Evolutionary conservation across 35 echinoderm and acorn worm genomes (phyloP), one percentile per base, ranked within the genome.

Genomic region (Eucidaris tribuloides): DNA sequence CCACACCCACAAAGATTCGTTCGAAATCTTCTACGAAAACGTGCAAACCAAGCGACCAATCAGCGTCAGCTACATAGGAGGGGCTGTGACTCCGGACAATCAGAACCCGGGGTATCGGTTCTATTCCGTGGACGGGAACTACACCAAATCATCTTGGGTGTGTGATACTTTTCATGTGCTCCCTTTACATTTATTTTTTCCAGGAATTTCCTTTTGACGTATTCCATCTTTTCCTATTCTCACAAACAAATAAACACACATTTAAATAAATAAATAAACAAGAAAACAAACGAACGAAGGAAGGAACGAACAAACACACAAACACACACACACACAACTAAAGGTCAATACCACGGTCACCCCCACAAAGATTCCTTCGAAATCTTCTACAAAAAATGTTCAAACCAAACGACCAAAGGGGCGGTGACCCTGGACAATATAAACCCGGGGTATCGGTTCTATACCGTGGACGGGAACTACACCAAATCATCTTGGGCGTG

Each of bases 321-420:
- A n/a, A n/a, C n/a, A n/a, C n/a, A n/a, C n/a, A n/a, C n/a, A n/a
- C n/a, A n/a, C 71, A 93, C 85, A 4, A 93, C 89, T 25, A 42
- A 39, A 5, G 91, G 79, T 27, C 91, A 93, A 43, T 93, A 84
- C 76, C 89, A 88, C 49, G 91, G 91, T 15, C 91, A 93, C 81
- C 79, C 85, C 24, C 91, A 93, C 42, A 79, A 71, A 34, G 85
- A 93, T 27, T 40, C 50, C 29, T 88, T 93, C 48, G 83, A 83
- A 40, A 20, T 93, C 3, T 89, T 88, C 44, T 93, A 88, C 42
- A 85, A 93, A 19, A n/a, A 43, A 63, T 22, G 49, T 59, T 22
- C 88, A 71, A 13, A 29, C n/a, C 4, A 81, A 15, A 35, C 79
- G 86, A 56, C 85, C 91, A 57, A 83, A 22, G 91, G 91, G 22